These are phyloP conservation scores for Heliocidaris tuberculata DNA, from an alignment of 35 echinoderm and acorn worm genomes.

Conservation along the genomic window DNA sequence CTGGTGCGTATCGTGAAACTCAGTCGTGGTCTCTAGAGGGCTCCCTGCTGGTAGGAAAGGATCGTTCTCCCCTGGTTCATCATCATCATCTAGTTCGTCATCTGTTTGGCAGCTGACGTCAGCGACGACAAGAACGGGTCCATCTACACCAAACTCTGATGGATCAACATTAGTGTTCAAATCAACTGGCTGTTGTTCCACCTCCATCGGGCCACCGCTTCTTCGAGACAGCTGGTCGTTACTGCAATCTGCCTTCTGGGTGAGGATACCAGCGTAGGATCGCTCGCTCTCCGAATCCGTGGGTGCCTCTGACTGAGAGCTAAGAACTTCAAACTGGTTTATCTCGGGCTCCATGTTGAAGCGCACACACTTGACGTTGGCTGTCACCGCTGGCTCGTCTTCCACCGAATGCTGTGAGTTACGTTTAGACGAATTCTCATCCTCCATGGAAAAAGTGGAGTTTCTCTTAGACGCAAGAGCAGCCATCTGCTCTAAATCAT, in stretches of 20 bases:
- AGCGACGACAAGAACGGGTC: slow-evolving; percentile 59
- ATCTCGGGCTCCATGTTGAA: slow-evolving; percentile 96
- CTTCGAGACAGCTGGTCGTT: neutral
- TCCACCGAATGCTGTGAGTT: slow-evolving; percentile 45
- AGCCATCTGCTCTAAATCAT: slow-evolving; percentile 42
- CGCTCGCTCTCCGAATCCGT: slow-evolving; percentile 48
- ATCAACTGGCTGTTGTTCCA: slow-evolving; percentile 11
- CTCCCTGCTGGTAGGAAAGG: slow-evolving; percentile 55
- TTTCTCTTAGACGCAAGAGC: slow-evolving; percentile 24
- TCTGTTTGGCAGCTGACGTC: slow-evolving; percentile 63
- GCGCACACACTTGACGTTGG: slow-evolving; percentile 77
- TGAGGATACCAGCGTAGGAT: slow-evolving; percentile 41
- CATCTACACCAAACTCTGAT: slow-evolving; percentile 56
- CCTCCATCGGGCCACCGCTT: slow-evolving; percentile 27
- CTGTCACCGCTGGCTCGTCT: slow-evolving; percentile 45
- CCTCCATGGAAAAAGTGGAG: slow-evolving; percentile 43
- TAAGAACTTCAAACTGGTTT: slow-evolving; percentile 81
- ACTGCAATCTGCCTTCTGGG: slow-evolving; percentile 26
- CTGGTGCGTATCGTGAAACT: slow-evolving; percentile 65
- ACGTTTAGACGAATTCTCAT: slow-evolving; percentile 41
- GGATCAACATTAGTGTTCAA: slow-evolving; percentile 30
- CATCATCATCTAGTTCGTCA: slow-evolving; percentile 52
- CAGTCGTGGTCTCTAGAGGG: slow-evolving; percentile 62
- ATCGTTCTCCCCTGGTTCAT: neutral
- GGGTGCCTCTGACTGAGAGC: slow-evolving; percentile 54